These are phyloP conservation scores for Pogonus chalceus DNA, from an alignment of 1,140 invertebrate genomes.

Conservation along the genomic window DNA sequence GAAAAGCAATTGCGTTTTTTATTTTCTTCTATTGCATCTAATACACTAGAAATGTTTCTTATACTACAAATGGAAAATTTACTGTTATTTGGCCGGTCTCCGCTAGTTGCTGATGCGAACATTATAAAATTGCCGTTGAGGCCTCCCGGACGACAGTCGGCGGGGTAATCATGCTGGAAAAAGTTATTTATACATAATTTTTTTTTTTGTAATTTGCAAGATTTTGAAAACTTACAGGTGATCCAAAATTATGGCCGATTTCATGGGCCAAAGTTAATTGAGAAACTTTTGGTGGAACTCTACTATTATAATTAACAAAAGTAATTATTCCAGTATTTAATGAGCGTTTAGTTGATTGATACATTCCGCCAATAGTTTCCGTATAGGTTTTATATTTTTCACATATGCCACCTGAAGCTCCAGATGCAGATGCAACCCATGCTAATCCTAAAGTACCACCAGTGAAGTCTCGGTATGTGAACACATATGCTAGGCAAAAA, in stretches of 20 bases:
- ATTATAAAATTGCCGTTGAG: conserved; percentile 90
- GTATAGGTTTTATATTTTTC: conserved; percentile 97
- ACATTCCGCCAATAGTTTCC: conserved; percentile 85
- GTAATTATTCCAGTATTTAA: conserved; percentile 99
- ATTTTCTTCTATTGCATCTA: conserved; percentile 82
- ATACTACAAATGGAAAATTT: conserved; percentile 90
- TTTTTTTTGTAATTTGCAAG: too few species aligned
- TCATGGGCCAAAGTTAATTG: conserved; percentile 97
- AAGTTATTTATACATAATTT: too few species aligned
- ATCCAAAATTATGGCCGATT: conserved; percentile 99
- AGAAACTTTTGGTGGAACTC: conserved; percentile 93
- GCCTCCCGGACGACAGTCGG: conserved; percentile 82
- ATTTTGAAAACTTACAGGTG: conserved; percentile 61
- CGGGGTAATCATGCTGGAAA: conserved; percentile 87
- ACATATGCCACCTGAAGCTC: conserved; percentile 96
- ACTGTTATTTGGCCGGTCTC: conserved; percentile 88
- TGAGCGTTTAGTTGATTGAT: conserved; percentile 86
- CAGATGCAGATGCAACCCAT: conserved; percentile 95
- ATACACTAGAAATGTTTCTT: conserved; percentile 88
- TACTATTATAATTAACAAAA: conserved; percentile 96
- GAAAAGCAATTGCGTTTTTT: conserved; percentile 93
- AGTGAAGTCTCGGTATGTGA: conserved; percentile 69
- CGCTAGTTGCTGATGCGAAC: conserved; percentile 93
- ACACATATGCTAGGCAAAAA: conserved; percentile 97
- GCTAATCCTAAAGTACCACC: conserved; percentile 63